phyloP scores from a whole-genome alignment of 1,140 invertebrate genomes.

The Drosophila pallidifrons region DNA sequence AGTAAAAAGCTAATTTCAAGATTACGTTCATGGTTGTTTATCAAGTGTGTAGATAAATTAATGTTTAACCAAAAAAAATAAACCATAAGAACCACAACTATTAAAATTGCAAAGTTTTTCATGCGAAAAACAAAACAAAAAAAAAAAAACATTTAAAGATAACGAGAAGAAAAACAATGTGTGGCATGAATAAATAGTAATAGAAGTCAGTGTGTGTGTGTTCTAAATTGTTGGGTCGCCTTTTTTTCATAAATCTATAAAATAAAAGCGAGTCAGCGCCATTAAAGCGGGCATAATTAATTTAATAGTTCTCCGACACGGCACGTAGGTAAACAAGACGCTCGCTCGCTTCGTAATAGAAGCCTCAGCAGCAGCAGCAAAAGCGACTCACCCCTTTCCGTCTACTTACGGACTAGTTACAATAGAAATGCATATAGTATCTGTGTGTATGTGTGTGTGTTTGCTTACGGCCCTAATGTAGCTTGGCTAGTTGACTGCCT shows the following conservation, averaged over 20 bases:
- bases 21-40: slow-evolving; percentile 27
- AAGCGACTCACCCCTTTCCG: not conserved
- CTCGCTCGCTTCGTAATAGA: not conserved
- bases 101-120: slow-evolving; percentile 44
- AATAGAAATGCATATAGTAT: slow-evolving; percentile 18
- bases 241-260: slow-evolving; percentile 66
- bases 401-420: not conserved
- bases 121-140: slow-evolving; percentile 13
- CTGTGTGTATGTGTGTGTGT: slow-evolving; percentile 12
- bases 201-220: slow-evolving; percentile 8
- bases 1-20: slow-evolving; percentile 29
- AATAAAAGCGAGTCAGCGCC: slow-evolving; percentile 41
- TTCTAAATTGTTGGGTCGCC: slow-evolving; percentile 25
- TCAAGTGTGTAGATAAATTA: slow-evolving; percentile 18
- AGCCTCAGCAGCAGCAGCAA: not conserved
- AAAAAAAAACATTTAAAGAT: slow-evolving; percentile 48
- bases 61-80: slow-evolving; percentile 8
- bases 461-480: slow-evolving; percentile 23
- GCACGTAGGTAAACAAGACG: slow-evolving; percentile 51
- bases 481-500: slow-evolving; percentile 10
- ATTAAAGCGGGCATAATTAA: slow-evolving; percentile 69
- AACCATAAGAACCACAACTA: slow-evolving; percentile 6
- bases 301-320: slow-evolving; percentile 66
- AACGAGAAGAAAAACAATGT: slow-evolving; percentile 22
- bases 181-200: slow-evolving; percentile 11